Percentiles rank a stretch among this genome's conserved stretches.
phyloP scores from a whole-genome alignment of 2,113 vertebrate genomes.

The Aleadryas rufinucha region DNA sequence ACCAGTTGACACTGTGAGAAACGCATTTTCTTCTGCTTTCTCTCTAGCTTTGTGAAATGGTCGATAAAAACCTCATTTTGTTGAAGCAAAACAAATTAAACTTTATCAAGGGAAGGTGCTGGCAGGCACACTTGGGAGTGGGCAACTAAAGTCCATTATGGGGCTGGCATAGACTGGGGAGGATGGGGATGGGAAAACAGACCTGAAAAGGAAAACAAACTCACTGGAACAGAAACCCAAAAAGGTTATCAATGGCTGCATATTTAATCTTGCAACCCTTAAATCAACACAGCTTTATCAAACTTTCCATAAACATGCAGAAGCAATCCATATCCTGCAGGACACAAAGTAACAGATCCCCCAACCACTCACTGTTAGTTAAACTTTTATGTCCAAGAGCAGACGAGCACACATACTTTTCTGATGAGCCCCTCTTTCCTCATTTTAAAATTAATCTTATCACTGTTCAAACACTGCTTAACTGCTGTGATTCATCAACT shows the following conservation, averaged over 20 bases:
- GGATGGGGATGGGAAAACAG: neutral
- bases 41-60: neutral
- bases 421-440: neutral
- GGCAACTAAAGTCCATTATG: neutral
- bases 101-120: constrained; percentile 10
- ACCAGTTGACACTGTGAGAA: neutral
- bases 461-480: neutral
- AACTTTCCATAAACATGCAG: neutral
- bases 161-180: neutral
- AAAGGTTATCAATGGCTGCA: neutral
- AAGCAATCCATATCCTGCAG: neutral
- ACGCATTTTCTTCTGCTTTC: constrained; percentile 1
- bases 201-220: constrained; percentile 1
- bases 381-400: neutral
- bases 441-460: neutral
- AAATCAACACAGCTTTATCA: constrained; percentile 6
- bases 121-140: neutral
- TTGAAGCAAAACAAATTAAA: constrained; percentile 33
- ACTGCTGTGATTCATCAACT: neutral
- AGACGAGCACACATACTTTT: neutral
- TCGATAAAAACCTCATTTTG: constrained; percentile 31
- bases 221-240: neutral
- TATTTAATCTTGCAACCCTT: neutral
- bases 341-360: neutral
- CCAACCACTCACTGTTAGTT: neutral